Evolutionary conservation across 2,797 vertebrate species (phyloP), one percentile per base, ranked within the genome.

Genomic region (Aselliscus stoliczkanus): DNA sequence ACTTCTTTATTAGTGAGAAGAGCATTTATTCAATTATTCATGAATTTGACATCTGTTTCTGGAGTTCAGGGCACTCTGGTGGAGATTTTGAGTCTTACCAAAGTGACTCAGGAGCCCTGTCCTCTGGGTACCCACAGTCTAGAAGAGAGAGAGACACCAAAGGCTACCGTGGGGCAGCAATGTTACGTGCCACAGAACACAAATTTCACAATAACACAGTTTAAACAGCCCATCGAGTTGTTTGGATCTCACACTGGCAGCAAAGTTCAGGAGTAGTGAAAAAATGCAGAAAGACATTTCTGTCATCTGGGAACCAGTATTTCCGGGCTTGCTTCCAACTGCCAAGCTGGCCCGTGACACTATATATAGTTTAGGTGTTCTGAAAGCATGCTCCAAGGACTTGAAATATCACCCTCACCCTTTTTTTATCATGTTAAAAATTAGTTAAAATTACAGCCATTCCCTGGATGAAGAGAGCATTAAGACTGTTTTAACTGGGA

Each of bases 1-100:
- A 93, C 47, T 93, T 94, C 92, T 90, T 95, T 95, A 77, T 95
- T 94, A 94, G 80, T 58, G 81, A 87, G 86, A 92, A 95, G 83
- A 94, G 37, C 69, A 52, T 58, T 92, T 95, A 88, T 85, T 96
- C 85, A 84, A 37, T 96, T 92, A 96, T 96, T 96, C 81, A 88
- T 69, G 44, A 52, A 58, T 56, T 77, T 23, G 50, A 93, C 91
- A 87, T 91, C 91, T 94, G 56, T 80, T 94, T 90, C 70, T 94
- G 13, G 69, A 93, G 42, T 93, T 84, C 50, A 56, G 89, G 80
- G 25, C 70, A 62, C 75, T 89, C 62, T 76, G 82, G 65, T 64
- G 31, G 92, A 84, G 75, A 80, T 73, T 67, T 70, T 77, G 60
- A 93, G 31, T 81, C 75, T 86, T 47, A 62, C 37, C 80, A 87